Evolutionary conservation across 2,888 invertebrate genomes (phyloP), one percentile per base, ranked within the genome.

Genomic region (Limulus polyphemus): DNA sequence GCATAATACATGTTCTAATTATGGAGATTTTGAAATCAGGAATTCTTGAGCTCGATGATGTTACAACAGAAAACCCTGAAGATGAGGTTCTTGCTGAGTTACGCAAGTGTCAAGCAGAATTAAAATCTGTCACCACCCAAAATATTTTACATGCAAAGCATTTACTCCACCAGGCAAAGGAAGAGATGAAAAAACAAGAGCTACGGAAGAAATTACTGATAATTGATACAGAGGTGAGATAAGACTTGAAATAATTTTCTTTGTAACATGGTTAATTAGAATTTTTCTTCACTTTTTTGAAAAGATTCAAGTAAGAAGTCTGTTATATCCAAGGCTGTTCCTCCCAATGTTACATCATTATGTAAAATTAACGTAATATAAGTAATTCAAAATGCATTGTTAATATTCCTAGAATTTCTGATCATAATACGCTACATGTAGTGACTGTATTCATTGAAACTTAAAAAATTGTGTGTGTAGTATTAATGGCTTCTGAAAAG

Each of bases 1-100:
- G 32, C 32, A 32, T 32, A 32, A 32, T 32, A 32, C 32, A 32
- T 32, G 32, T 32, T 32, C 32, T 32, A 2, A 32, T 32, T 32
- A 3, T 32, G n/a, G 7, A 32, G 32, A 32, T 52, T 52, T 55
- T 32, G 7, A 55, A 32, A 32, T 55, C 17, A 75, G 75, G 76
- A 47, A 73, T 76, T 55, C 64, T 76, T 14, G 76, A 75, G 60
- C 68, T 70, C 55, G 75, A 76, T 48, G 76, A 76, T 51, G 71
- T 72, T 52, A 71, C 71, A 7, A 74, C 74, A 54, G 75, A 75
- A 63, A 74, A 75, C 62, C 74, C 87, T 5, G 13, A 54, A 2
- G 91, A 92, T 78, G 94, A 94, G 77, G 88, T 95, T 71, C 79
- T 91, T 67, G 79, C 83, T 11, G 94, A 94, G 79, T 87, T 95